phyloP scores from a whole-genome alignment of 1,140 invertebrate species.

The Brachystomella parvula region DNA sequence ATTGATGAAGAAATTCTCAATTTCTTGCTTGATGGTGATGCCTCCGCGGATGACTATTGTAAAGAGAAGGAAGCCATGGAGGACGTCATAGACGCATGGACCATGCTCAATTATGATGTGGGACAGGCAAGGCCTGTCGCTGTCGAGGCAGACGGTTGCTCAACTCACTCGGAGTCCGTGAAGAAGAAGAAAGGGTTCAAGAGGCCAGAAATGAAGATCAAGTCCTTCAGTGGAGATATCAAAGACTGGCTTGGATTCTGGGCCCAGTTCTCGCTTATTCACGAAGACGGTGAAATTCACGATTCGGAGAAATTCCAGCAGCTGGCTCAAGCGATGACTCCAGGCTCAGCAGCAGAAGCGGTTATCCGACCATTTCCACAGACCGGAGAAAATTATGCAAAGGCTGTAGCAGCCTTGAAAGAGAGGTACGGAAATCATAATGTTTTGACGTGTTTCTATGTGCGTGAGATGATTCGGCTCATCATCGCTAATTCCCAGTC shows the following conservation, averaged over 20 bases:
- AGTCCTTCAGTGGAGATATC: conserved; percentile 40
- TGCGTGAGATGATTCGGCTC: background rate
- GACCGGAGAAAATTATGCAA: conserved; percentile 3
- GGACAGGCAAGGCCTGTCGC: too few species aligned
- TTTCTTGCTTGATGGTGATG: too few species aligned
- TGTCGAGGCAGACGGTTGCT: too few species aligned
- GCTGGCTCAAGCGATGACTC: conserved; percentile 28
- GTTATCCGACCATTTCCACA: conserved; percentile 2
- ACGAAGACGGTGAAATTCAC: conserved; percentile 39
- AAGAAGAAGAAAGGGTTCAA: conserved; percentile 22
- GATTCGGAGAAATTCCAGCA: conserved; percentile 40
- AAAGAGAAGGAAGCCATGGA: too few species aligned
- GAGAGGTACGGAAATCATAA: background rate
- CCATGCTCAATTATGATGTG: too few species aligned
- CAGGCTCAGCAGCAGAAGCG: conserved; percentile 12
- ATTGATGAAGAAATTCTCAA: too few species aligned
- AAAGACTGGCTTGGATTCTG: conserved; percentile 42
- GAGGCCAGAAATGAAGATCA: conserved; percentile 39
- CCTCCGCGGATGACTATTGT: too few species aligned
- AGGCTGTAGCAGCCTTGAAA: conserved; percentile 6
- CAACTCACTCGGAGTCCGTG: background rate
- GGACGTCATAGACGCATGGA: too few species aligned
- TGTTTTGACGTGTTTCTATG: background rate
- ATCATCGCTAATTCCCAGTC: background rate
- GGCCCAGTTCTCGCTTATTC: conserved; percentile 41